Base-by-base conservation (phyloP, 2,113 vertebrate species). In the Microtus richardsoni region DNA sequence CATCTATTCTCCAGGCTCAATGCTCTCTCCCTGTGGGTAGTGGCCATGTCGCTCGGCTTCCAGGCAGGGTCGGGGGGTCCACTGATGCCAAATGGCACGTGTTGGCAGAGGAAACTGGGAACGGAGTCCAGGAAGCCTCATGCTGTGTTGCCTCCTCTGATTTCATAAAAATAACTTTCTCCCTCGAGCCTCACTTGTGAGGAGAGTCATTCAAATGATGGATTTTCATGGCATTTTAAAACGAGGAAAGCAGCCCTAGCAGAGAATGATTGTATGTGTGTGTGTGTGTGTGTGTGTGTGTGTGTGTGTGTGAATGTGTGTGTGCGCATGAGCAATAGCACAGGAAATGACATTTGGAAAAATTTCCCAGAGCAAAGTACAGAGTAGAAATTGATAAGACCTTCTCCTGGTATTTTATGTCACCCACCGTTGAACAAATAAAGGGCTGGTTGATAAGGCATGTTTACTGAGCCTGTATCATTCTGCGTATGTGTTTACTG, bases 321-420 rank as follows among this genome's bases (percentile, higher is more conserved):
- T 30, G 28, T 0, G 3, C 5, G 17, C n/a, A n/a, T 39, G 54
- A 58, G 19, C 54, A 58, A 58, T 21, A 58, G 54, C 58, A 2
- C 19, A 58, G 58, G 17, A 44, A 78, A 47, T 2, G n/a, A 62
- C 13, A 0, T 47, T 77, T 39, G 44, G n/a, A 12, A 4, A 47
- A 70, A 70, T 5, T 36, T 30, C n/a, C 60, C 68, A 64, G 77
- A 11, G 47, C 12, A 36, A 11, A 66, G 60, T 4, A 14, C 3
- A 16, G 41, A 92, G 47, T 16, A 49, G 39, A 64, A 58, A 60
- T 3, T 8, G 10, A 64, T 14, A 0, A 3, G 52, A n/a, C 0
- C 8, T 2, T 77, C 26, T 13, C 1, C 17, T 39, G 39, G 0
- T 21, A 3, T 2, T 17, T 10, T 44, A 2, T 33, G 10, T 41